These are phyloP conservation scores for Scaptomyza hsui DNA, from an alignment of 1,140 invertebrate genomes.

Conservation along the genomic window DNA sequence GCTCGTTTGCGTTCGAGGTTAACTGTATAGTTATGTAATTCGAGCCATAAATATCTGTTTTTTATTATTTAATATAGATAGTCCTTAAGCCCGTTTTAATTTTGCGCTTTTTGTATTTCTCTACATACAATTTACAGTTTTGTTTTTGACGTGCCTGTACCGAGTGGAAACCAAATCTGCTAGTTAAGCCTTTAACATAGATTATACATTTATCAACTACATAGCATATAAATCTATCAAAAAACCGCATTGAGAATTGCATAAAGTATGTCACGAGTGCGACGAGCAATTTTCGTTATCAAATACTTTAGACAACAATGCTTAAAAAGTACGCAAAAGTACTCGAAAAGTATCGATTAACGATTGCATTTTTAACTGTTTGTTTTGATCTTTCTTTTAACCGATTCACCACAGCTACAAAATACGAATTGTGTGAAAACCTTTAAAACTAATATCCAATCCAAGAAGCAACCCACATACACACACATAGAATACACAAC, in stretches of 20 bases:
- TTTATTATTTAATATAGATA: conserved; percentile 10
- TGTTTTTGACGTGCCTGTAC: conserved; percentile 79
- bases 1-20: conserved; percentile 51
- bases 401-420: not conserved
- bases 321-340: conserved; percentile 53
- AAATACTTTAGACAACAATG: conserved; percentile 43
- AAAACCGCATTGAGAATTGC: conserved; percentile 56
- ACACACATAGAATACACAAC: conserved; percentile 18
- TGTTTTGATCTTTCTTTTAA: not conserved
- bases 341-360: conserved; percentile 34
- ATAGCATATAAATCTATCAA: conserved; percentile 10
- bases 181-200: conserved; percentile 55
- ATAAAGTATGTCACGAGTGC: conserved; percentile 64
- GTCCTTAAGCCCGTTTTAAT: not conserved
- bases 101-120: conserved; percentile 27
- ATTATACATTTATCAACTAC: conserved; percentile 15
- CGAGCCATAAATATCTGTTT: conserved; percentile 6
- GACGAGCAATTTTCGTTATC: conserved; percentile 60
- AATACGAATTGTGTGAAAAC: conserved; percentile 3
- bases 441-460: not conserved
- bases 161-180: conserved; percentile 90
- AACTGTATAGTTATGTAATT: conserved; percentile 41
- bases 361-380: conserved; percentile 1
- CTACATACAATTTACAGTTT: conserved; percentile 35
- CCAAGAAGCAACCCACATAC: conserved; percentile 30